A percentile compares a stretch with the other conserved stretches of the same genome.
Conservation (phyloP, 1,140 invertebrate genomes). For the Argopecten irradians region DNA sequence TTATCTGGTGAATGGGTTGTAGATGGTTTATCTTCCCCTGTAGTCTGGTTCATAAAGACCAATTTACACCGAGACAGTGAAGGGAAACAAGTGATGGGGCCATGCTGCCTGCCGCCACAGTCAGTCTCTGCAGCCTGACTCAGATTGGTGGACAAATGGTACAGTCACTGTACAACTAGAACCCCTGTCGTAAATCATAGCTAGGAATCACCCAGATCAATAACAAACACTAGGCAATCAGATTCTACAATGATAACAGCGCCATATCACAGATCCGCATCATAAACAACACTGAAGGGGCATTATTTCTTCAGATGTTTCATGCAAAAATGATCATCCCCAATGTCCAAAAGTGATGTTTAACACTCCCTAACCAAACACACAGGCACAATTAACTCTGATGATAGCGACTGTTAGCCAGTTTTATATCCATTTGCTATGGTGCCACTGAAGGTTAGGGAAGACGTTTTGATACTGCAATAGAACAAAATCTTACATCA, state of each 20-base stretch:
- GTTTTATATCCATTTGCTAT: slow-evolving; percentile 1
- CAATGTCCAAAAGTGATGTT: background rate
- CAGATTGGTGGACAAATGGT: background rate
- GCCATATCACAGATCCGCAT: background rate
- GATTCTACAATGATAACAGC: background rate
- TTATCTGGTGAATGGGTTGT: background rate
- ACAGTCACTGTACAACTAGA: background rate
- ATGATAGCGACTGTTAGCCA: background rate
- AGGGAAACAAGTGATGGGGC: slow-evolving; percentile 12
- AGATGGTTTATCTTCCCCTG: background rate
- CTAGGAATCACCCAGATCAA: background rate
- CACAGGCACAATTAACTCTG: background rate
- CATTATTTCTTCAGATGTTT: slow-evolving; percentile 10
- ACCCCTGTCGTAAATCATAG: background rate
- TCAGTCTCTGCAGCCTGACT: background rate
- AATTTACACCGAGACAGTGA: background rate
- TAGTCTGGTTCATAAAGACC: background rate
- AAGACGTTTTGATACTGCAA: background rate
- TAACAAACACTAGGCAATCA: background rate
- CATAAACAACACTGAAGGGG: background rate
- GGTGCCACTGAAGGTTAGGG: background rate
- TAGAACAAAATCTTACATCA: background rate
- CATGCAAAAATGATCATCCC: slow-evolving; percentile 4
- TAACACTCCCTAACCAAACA: background rate
- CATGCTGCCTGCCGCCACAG: background rate